Base-by-base conservation (phyloP, 2,797 vertebrate species). In the Betta splendens region DNA sequence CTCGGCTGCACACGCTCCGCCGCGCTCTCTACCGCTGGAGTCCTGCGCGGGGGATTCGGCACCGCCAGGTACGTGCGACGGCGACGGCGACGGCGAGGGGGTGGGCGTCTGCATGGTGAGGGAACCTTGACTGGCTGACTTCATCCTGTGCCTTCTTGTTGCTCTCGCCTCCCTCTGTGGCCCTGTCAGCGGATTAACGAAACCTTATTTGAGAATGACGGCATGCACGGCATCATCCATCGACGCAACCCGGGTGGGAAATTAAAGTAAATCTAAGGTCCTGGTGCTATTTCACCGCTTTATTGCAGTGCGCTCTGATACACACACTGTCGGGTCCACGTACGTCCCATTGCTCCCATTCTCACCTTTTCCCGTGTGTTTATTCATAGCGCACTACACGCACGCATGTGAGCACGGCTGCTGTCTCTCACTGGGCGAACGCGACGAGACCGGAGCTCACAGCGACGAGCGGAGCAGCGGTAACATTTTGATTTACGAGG, bases 31-130 rank as follows among this genome's bases (percentile, higher is more conserved):
- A 43, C 69, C 36, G 40, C 58, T 62, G 64, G 66, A 55, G 56
- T 73, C 63, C 64, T 73, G 75, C 75, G 44, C 36, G 48, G 53
- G n/a, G 56, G 60, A 71, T 82, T 68, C 78, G 39, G 69, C 75
- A 80, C 59, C n/a, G 81, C 38, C 85, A 91, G 88, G 89, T 91
- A 90, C 69, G 85, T 89, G 73, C 78, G 60, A 63, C 66, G 26
- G 56, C 63, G 46, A 48, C 49, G 56, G 56, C 46, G n/a, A n/a
- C n/a, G n/a, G n/a, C n/a, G n/a, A n/a, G n/a, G n/a, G 23, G 49
- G 54, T 77, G 53, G 32, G 55, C 57, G 53, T 79, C 79, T 84
- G 83, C 75, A 81, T 77, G 81, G 55, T 46, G 39, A 43, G 61
- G 38, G 56, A 18, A 25, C 65, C 33, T 71, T 53, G 58, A 74